These are phyloP conservation scores for Drosophila arizonae DNA, from an alignment of 1,140 invertebrate species.

Conservation along the genomic window DNA sequence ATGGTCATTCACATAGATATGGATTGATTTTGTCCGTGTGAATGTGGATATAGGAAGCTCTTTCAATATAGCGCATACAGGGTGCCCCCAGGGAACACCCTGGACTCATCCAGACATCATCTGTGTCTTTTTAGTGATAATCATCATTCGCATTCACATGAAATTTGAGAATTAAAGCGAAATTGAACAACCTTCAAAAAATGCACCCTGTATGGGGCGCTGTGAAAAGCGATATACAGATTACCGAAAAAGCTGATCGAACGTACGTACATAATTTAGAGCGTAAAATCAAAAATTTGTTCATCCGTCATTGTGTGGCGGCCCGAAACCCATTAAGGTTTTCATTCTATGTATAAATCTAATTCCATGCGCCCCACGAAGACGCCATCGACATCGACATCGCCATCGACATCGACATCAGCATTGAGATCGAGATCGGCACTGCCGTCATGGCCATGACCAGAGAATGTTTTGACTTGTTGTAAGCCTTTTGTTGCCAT, in stretches of 20 bases:
- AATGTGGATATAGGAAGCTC: conserved; percentile 35
- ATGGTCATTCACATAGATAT: conserved; percentile 9
- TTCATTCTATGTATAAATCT: conserved; percentile 56
- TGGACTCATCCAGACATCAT: background rate
- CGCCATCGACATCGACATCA: conserved; percentile 10
- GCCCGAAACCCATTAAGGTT: conserved; percentile 61
- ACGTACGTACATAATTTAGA: conserved; percentile 60
- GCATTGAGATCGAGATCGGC: background rate
- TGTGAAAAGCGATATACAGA: conserved; percentile 24
- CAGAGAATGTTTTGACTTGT: conserved; percentile 43
- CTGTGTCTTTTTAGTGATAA: too few relatives aligned
- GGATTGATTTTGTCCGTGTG: conserved; percentile 49
- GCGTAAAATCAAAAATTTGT: conserved; percentile 69
- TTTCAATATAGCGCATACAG: conserved; percentile 20
- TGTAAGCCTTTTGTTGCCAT: conserved; percentile 47
- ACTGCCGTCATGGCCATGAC: conserved; percentile 32
- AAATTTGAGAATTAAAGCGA: too few relatives aligned
- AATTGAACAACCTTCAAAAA: too few relatives aligned
- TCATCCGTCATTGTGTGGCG: conserved; percentile 56
- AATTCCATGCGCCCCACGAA: conserved; percentile 48
- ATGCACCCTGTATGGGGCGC: conserved; percentile 30
- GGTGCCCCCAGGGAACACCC: background rate
- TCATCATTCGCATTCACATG: too few relatives aligned
- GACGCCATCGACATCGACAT: conserved; percentile 31
- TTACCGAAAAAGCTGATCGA: conserved; percentile 45